phyloP scores from a whole-genome alignment of 2,797 vertebrate genomes.

The Phoeniculus purpureus region DNA sequence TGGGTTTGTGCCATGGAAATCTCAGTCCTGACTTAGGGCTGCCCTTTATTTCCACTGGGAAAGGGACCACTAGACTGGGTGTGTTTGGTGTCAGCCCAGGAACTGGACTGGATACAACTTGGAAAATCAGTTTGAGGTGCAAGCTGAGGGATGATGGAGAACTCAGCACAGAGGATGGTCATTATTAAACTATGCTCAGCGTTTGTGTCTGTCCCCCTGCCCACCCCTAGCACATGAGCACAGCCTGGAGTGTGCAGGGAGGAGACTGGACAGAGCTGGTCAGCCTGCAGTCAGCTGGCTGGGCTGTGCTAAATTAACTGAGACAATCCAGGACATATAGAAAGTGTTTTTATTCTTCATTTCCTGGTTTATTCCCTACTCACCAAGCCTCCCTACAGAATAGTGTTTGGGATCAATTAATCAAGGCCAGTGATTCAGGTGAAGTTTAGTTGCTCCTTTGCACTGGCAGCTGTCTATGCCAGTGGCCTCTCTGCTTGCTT shows the following conservation, averaged over 20 bases:
- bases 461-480: not conserved
- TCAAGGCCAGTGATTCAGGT: not conserved
- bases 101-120: not conserved
- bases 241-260: not conserved
- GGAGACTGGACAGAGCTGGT: not conserved
- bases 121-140: not conserved
- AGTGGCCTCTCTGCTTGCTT: not conserved
- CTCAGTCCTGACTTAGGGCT: not conserved
- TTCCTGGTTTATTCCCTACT: not conserved
- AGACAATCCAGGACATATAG: not conserved
- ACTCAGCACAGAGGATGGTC: not conserved
- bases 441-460: not conserved
- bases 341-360: not conserved
- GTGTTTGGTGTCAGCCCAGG: not conserved
- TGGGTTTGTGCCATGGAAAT: not conserved
- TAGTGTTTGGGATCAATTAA: not conserved
- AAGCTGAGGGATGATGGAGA: not conserved
- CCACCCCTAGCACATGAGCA: fast-evolving
- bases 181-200: not conserved
- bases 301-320: not conserved
- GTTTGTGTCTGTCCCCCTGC: not conserved
- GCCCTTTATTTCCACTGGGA: not conserved
- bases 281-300: not conserved
- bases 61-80: not conserved
- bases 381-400: not conserved